phyloP scores from a whole-genome alignment of 1,140 invertebrate genomes.

The Glomeris maerens region DNA sequence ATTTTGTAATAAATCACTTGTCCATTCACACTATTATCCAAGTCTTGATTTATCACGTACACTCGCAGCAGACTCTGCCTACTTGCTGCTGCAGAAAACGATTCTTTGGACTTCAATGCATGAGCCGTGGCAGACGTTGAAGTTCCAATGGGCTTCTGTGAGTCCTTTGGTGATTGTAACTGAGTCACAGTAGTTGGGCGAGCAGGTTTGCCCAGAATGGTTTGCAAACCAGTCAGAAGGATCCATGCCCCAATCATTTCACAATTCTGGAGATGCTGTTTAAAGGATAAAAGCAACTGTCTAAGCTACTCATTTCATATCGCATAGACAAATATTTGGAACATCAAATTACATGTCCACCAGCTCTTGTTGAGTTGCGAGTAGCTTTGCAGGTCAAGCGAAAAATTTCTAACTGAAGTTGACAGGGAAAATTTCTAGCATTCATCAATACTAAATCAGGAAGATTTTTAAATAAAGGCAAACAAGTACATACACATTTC shows the following conservation, averaged over 20 bases:
- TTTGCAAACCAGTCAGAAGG: conserved; percentile 67
- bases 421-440: too few relatives aligned
- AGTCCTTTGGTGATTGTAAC: too few relatives aligned
- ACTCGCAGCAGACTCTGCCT: conserved; percentile 52
- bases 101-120: conserved; percentile 40
- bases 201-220: conserved; percentile 31
- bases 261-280: conserved; percentile 70
- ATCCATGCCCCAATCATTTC: conserved; percentile 75
- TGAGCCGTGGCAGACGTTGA: too few relatives aligned
- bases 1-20: neutral
- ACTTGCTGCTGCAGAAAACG: conserved; percentile 34
- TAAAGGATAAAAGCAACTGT: too few relatives aligned
- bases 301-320: too few relatives aligned
- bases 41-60: conserved; percentile 31
- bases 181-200: too few relatives aligned
- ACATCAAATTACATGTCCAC: conserved; percentile 55
- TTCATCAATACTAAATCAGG: neutral
- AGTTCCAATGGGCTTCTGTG: too few relatives aligned
- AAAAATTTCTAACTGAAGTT: conserved; percentile 57
- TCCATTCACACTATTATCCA: conserved; percentile 1
- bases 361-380: conserved; percentile 66
- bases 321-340: too few relatives aligned
- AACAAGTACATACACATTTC: conserved; percentile 27
- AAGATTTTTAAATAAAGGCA: neutral
- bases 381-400: conserved; percentile 62